Conservation (phyloP, 2,797 vertebrate species). For the Sebastes goodei region DNA sequence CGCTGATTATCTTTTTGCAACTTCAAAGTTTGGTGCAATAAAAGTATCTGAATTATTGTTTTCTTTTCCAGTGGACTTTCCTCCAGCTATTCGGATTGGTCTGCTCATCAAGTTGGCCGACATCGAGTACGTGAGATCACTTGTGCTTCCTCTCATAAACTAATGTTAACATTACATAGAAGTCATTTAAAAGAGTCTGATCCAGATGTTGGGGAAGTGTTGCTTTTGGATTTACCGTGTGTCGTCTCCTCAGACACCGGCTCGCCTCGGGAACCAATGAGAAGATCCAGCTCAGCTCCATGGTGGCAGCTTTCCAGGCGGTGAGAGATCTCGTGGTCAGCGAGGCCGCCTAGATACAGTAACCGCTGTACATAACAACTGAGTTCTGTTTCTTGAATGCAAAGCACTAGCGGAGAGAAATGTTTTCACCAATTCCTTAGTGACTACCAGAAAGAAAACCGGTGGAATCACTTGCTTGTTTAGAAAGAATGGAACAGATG, state of each 20-base stretch:
- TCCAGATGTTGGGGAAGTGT: not conserved
- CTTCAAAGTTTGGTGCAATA: not conserved
- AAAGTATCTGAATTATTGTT: not conserved
- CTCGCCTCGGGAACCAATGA: constrained; percentile 93
- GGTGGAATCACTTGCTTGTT: constrained; percentile 7
- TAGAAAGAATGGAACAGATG: not conserved
- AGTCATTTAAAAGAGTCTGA: not conserved
- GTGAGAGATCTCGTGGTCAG: constrained; percentile 92
- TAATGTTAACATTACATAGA: not conserved
- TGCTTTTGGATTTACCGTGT: not conserved
- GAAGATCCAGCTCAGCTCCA: constrained; percentile 97
- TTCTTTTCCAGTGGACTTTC: constrained; percentile 89
- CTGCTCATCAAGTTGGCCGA: constrained; percentile 95
- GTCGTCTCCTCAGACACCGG: constrained; percentile 81
- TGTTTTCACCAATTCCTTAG: not conserved
- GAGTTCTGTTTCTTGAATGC: too few relatives aligned
- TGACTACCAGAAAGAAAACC: not conserved
- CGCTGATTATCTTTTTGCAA: not conserved
- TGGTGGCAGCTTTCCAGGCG: constrained; percentile 95
- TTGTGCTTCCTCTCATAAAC: not conserved
- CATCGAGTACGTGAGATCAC: constrained; percentile 88
- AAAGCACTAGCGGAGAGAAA: not conserved
- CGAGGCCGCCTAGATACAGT: constrained; percentile 83
- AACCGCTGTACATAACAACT: accelerated
- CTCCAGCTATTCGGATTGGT: constrained; percentile 88